phyloP scores from a whole-genome alignment of 2,797 vertebrate species.

The Bryconaethiops microstoma region DNA sequence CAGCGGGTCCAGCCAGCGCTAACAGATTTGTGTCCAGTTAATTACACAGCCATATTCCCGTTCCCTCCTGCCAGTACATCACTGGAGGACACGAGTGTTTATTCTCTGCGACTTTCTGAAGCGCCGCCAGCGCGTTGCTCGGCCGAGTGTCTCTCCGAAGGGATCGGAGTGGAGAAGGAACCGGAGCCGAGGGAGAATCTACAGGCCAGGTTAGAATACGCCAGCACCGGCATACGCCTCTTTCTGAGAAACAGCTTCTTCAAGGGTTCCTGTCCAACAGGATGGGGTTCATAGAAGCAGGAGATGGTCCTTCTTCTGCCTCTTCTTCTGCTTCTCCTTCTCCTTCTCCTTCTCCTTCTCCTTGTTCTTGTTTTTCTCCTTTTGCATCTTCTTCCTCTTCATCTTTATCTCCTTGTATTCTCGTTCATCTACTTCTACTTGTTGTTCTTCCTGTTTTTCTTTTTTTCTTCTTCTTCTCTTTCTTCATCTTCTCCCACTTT shows the following conservation, averaged over 20 bases:
- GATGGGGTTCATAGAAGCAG: neutral
- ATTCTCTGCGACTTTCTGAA: neutral
- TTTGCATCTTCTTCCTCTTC: too few relatives aligned
- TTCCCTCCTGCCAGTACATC: slow-evolving; percentile 6
- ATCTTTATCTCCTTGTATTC: too few relatives aligned
- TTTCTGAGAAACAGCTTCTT: neutral
- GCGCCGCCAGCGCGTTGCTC: neutral
- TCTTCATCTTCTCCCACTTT: too few relatives aligned
- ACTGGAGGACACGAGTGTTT: neutral
- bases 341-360: neutral
- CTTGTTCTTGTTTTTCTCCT: too few relatives aligned
- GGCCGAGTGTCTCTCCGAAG: neutral
- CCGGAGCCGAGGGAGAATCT: neutral
- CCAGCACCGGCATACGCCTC: neutral
- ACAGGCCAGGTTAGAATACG: neutral
- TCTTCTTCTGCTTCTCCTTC: neutral
- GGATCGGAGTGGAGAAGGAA: neutral
- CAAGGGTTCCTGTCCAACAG: too few relatives aligned
- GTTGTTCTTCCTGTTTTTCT: too few relatives aligned
- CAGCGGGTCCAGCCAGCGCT: slow-evolving; percentile 17
- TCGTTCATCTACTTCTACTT: too few relatives aligned
- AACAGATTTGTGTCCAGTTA: slow-evolving; percentile 47
- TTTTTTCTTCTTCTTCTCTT: too few relatives aligned
- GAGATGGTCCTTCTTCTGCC: too few relatives aligned
- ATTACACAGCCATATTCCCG: slow-evolving; percentile 16